A percentile compares a stretch with the other conserved stretches of the same genome.
Conservation (phyloP, 2,888 invertebrate genomes). For the Onchidella celtica region DNA sequence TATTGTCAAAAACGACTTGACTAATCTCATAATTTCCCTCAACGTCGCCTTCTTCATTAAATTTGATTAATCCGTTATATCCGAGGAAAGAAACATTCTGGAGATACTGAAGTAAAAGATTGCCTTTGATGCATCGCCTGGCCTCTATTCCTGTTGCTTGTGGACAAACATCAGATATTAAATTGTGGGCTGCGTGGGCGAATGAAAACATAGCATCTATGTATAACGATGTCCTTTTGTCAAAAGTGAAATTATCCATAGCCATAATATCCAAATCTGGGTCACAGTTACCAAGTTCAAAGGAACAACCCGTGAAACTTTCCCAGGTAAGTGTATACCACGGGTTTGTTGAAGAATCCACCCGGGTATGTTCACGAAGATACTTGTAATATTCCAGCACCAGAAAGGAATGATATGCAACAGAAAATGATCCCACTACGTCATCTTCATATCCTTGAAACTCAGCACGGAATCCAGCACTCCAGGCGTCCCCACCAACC, state of each 20-base stretch:
- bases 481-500: constrained; percentile 67
- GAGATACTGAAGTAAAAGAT: constrained; percentile 28
- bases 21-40: constrained; percentile 15
- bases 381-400: constrained; percentile 60
- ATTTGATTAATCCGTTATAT: constrained; percentile 19
- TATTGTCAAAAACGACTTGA: constrained; percentile 7
- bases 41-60: constrained; percentile 34
- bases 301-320: constrained; percentile 24
- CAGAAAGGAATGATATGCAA: constrained; percentile 49
- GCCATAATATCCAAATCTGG: background rate
- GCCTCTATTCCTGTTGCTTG: background rate
- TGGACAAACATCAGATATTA: constrained; percentile 12
- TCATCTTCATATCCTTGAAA: constrained; percentile 57
- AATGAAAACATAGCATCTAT: constrained; percentile 36
- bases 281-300: constrained; percentile 22
- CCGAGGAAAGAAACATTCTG: constrained; percentile 30
- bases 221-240: constrained; percentile 1
- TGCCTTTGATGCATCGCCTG: constrained; percentile 40
- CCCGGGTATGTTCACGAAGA: constrained; percentile 58
- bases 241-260: background rate
- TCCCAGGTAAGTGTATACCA: constrained; percentile 69
- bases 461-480: constrained; percentile 26
- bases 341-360: constrained; percentile 56
- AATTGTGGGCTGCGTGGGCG: constrained; percentile 38
- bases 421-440: constrained; percentile 60